Percentiles rank a stretch among this genome's conserved stretches.
phyloP scores from a whole-genome alignment of 2,888 invertebrate species.

The Apotomis capreana region DNA sequence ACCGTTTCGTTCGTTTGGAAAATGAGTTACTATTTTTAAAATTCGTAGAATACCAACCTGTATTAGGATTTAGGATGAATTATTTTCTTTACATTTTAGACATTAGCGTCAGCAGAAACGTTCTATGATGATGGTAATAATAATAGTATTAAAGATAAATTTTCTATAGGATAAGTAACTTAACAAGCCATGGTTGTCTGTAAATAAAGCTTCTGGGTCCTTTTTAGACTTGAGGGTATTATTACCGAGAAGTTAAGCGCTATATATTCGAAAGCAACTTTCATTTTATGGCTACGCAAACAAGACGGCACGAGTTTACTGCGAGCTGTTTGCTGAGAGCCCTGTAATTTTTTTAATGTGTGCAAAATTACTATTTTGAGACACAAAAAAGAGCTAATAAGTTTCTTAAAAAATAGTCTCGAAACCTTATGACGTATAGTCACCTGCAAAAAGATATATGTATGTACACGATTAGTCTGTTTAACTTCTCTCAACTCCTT shows the following conservation, averaged over 20 bases:
- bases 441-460: no score
- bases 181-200: background rate
- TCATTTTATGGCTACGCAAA: no score
- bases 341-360: background rate
- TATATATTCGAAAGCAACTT: no score
- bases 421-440: no score
- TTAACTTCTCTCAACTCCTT: no score
- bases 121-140: background rate
- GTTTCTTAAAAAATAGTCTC: no score
- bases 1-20: conserved; percentile 7
- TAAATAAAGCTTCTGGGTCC: no score
- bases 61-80: background rate
- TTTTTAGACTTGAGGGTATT: no score
- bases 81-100: background rate
- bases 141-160: no score
- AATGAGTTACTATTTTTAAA: background rate
- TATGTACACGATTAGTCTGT: no score
- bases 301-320: background rate
- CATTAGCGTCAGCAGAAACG: background rate
- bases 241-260: no score
- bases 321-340: background rate
- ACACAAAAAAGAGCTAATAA: background rate
- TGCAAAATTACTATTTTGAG: background rate
- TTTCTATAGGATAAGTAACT: no score
- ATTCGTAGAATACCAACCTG: background rate